These are phyloP conservation scores for Epizoanthus scotinus DNA, from an alignment of 92 coral and sea anemone species.

Conservation along the genomic window DNA sequence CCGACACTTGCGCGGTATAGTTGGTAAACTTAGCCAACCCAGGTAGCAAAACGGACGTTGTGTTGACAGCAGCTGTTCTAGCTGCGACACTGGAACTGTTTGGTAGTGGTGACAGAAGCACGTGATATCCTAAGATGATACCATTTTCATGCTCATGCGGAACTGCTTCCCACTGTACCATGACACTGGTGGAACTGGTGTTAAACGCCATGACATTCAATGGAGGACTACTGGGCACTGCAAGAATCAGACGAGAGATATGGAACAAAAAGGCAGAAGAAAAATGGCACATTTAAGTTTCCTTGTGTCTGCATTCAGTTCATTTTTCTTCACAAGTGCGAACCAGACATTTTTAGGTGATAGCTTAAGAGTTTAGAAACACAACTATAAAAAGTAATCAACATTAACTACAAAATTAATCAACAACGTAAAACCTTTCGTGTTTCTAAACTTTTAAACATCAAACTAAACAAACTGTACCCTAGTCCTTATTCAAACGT, in stretches of 20 bases:
- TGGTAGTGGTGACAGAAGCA: background rate
- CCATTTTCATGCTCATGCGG: constrained; percentile 33
- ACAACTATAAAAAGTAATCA: no score
- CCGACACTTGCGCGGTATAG: constrained; percentile 28
- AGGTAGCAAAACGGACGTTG: background rate
- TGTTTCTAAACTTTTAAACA: no score
- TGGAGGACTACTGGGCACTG: constrained; percentile 44
- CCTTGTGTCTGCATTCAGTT: no score
- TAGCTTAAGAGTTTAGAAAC: no score
- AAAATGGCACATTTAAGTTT: no score
- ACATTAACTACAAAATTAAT: no score
- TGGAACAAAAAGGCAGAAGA: no score
- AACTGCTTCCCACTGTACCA: constrained; percentile 28
- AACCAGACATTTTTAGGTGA: no score
- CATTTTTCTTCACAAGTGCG: no score
- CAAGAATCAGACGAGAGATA: background rate
- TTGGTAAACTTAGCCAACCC: constrained; percentile 29
- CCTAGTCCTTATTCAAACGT: no score
- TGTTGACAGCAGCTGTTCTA: background rate
- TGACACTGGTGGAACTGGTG: constrained; percentile 43
- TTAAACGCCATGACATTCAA: background rate
- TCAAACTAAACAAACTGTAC: no score
- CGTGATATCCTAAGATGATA: constrained; percentile 38
- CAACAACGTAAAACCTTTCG: no score
- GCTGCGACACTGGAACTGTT: background rate